phyloP scores from a whole-genome alignment of 2,888 invertebrate genomes.

The Phrixothrix hirtus region DNA sequence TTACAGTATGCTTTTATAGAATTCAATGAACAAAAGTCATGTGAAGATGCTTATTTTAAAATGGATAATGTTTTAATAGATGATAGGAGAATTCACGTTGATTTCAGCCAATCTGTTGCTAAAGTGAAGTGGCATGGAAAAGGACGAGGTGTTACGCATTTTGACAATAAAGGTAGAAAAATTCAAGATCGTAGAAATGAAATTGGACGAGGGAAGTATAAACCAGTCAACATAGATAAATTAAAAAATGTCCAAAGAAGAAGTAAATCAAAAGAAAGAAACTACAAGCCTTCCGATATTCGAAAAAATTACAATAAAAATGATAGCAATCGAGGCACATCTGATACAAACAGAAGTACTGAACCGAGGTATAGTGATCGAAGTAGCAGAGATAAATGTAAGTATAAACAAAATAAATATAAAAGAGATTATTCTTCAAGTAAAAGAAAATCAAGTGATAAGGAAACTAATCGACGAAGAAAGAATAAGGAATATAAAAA shows the following conservation, averaged over 20 bases:
- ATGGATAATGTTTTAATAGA: slow-evolving; percentile 99
- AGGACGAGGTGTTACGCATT: slow-evolving; percentile 74
- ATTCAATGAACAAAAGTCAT: slow-evolving; percentile 87
- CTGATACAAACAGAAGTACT: neutral
- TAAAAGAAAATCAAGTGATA: no score
- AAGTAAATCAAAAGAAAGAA: neutral
- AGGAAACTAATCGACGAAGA: no score
- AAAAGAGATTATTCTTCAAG: no score
- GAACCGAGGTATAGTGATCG: neutral
- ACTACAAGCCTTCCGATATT: no score
- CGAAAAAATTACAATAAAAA: no score
- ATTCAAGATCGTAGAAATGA: slow-evolving; percentile 37
- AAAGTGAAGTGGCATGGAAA: slow-evolving; percentile 91
- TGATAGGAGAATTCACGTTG: slow-evolving; percentile 97
- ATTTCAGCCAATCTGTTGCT: slow-evolving; percentile 98
- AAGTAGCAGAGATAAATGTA: neutral
- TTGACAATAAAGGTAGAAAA: slow-evolving; percentile 51
- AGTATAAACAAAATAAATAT: neutral
- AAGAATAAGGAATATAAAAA: no score
- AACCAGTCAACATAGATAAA: neutral
- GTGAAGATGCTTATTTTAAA: slow-evolving; percentile 98
- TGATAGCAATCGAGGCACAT: neutral
- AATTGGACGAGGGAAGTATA: slow-evolving; percentile 37
- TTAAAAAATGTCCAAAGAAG: neutral
- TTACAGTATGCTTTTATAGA: slow-evolving; percentile 99